Percentiles rank a stretch among this genome's conserved stretches.
phyloP scores from a whole-genome alignment of 2,113 vertebrate genomes.

The Nothobranchius kuhntae region DNA sequence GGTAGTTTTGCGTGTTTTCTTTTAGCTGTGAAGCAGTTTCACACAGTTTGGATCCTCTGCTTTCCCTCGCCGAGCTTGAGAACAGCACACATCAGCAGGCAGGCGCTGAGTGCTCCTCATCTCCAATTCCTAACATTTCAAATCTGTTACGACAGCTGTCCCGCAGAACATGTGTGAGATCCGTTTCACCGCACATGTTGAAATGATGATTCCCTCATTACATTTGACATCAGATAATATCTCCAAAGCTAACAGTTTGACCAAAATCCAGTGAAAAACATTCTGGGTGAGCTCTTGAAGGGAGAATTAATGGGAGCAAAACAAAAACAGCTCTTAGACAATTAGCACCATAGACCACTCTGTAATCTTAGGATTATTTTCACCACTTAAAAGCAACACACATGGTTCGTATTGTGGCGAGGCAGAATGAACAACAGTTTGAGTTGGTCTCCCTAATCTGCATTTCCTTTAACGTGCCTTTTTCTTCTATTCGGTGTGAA shows the following conservation, averaged over 20 bases:
- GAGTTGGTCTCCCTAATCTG: conserved; percentile 72
- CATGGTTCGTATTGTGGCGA: conserved; percentile 72
- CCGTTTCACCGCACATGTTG: conserved; percentile 61
- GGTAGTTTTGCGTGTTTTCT: background rate
- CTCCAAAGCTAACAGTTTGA: conserved; percentile 67
- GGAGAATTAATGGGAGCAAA: conserved; percentile 68
- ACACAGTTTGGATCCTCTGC: conserved; percentile 1
- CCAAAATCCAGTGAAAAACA: conserved; percentile 63
- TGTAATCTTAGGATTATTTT: conserved; percentile 79
- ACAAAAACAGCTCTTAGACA: conserved; percentile 77
- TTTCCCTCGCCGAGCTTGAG: conserved; percentile 52
- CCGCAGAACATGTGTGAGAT: conserved; percentile 49
- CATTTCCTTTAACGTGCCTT: conserved; percentile 73
- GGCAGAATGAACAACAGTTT: conserved; percentile 73
- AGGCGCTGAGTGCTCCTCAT: conserved; percentile 53
- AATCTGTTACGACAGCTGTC: conserved; percentile 64
- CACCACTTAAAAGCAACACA: conserved; percentile 78
- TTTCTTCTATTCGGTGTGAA: conserved; percentile 64
- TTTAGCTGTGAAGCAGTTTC: background rate
- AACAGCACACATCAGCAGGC: conserved; percentile 59
- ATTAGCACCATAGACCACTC: conserved; percentile 77
- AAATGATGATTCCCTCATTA: conserved; percentile 65
- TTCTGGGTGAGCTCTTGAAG: conserved; percentile 62
- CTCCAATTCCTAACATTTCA: conserved; percentile 65
- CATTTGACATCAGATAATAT: conserved; percentile 64